Base-by-base conservation (phyloP, 2,797 vertebrate species). In the Danio aesculapii region DNA sequence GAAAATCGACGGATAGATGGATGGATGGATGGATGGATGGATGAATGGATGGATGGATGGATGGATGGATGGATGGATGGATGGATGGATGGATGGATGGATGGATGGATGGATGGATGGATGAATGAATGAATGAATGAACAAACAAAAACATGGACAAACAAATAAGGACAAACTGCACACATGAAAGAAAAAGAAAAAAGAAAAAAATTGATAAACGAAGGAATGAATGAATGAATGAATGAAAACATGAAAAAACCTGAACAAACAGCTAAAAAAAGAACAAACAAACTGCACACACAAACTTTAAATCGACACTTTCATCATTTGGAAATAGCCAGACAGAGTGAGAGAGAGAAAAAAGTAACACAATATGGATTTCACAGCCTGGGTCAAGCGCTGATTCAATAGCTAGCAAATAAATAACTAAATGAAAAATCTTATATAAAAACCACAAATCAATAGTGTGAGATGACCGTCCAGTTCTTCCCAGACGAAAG, bases 401-500 rank as follows among this genome's bases (percentile, higher is more conserved):
- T 67, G 59, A 76, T 72, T 47, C 46, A 78, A 68, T 72, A 69
- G 69, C 50, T 16, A 73, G 10, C 46, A 79, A 77, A 81, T 71
- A 79, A 63, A 83, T 66, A 55, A 79, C 77, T 44, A 72, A 73
- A 66, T 62, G 63, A 83, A 82, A 73, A 79, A 81, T 79, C 59
- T 73, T 41, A 73, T 69, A 61, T 63, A 68, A 83, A 75, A 73
- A 77, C 66, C 69, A 84, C 66, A 81, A 83, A 83, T 80, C 84
- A 63, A 66, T 83, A 76, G 58, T 73, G 10, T 75, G 49, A 77
- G 52, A 61, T 44, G 67, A 73, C 75, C 70, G 57, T 79, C 80
- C 78, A 72, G 70, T 50, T 83, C 78, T 84, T 81, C 83, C 85
- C 66, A 75, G 83, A 86, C 57, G 73, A 83, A 76, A 58, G 64